A percentile compares a stretch with the other conserved stretches of the same genome.
Conservation (phyloP, 35 echinoderm and acorn worm genomes). For the Ophiothrix spiculata region DNA sequence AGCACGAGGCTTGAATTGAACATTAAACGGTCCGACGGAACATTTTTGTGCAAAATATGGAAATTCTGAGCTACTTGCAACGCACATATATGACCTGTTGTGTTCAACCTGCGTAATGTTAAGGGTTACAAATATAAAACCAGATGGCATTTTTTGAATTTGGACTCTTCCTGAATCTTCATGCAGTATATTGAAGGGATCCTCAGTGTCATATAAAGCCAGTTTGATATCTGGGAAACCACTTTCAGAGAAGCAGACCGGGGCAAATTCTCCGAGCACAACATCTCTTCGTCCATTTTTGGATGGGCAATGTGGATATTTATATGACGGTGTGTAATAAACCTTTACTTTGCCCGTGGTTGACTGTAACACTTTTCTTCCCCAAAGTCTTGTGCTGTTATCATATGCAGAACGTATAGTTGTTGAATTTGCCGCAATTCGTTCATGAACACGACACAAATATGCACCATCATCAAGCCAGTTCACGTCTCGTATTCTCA, state of each 20-base stretch:
- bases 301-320: slow-evolving; percentile 49
- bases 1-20: slow-evolving; percentile 35
- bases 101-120: slow-evolving; percentile 31
- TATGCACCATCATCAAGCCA: slow-evolving; percentile 31
- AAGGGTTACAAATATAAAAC: slow-evolving; percentile 30
- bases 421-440: neutral
- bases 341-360: slow-evolving; percentile 21
- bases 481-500: slow-evolving; percentile 11
- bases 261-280: slow-evolving; percentile 25
- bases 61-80: slow-evolving; percentile 39
- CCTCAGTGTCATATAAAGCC: neutral
- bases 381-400: neutral
- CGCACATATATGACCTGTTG: slow-evolving; percentile 37
- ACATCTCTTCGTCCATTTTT: slow-evolving; percentile 11
- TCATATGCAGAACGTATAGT: neutral
- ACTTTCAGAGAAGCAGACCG: slow-evolving; percentile 34
- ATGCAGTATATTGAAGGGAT: neutral
- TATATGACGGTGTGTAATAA: slow-evolving; percentile 36
- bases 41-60: slow-evolving; percentile 35
- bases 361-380: slow-evolving; percentile 7
- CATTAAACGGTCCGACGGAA: slow-evolving; percentile 36
- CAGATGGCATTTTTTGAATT: slow-evolving; percentile 10
- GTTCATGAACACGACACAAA: slow-evolving; percentile 23
- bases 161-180: neutral
- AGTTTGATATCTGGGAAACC: slow-evolving; percentile 32